phyloP scores from a whole-genome alignment of 2,888 invertebrate species.

The Hedychridium roseum region DNA sequence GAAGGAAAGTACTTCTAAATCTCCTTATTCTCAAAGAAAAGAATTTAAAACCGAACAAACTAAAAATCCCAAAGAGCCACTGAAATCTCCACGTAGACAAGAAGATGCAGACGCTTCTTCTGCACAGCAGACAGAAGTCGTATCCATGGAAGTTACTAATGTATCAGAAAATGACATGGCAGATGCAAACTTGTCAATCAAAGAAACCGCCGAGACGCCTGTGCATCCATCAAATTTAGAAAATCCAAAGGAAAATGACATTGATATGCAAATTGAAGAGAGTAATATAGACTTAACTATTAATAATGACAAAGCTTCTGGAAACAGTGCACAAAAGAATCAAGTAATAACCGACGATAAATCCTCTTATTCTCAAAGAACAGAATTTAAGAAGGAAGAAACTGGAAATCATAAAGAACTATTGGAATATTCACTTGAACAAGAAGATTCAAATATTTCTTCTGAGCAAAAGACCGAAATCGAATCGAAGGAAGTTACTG shows the following conservation, averaged over 20 bases:
- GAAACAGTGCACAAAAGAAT: too few relatives aligned
- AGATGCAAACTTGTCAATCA: too few relatives aligned
- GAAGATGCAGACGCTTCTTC: slow-evolving; percentile 10
- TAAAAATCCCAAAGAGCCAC: slow-evolving; percentile 5
- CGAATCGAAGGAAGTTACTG: too few relatives aligned
- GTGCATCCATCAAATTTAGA: too few relatives aligned
- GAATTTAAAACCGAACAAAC: slow-evolving; percentile 26
- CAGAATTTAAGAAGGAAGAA: slow-evolving; percentile 28
- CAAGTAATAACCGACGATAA: too few relatives aligned
- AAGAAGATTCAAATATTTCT: background rate
- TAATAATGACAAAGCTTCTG: too few relatives aligned
- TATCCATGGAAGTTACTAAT: too few relatives aligned
- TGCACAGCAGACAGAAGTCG: background rate
- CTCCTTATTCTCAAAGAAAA: slow-evolving; percentile 30
- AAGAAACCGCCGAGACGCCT: too few relatives aligned
- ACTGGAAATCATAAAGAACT: slow-evolving; percentile 4
- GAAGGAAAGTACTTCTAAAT: slow-evolving; percentile 39
- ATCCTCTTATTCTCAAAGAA: slow-evolving; percentile 31
- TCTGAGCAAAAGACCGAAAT: background rate
- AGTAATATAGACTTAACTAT: too few relatives aligned
- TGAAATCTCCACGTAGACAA: background rate
- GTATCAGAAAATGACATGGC: too few relatives aligned
- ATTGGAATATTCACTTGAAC: background rate
- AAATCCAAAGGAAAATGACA: too few relatives aligned
- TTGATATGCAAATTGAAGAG: too few relatives aligned